Percentiles rank a stretch among this genome's conserved stretches.
Evolutionary conservation across 2,797 vertebrate species (phyloP).

Genomic region (Catostomus latipinnis): DNA sequence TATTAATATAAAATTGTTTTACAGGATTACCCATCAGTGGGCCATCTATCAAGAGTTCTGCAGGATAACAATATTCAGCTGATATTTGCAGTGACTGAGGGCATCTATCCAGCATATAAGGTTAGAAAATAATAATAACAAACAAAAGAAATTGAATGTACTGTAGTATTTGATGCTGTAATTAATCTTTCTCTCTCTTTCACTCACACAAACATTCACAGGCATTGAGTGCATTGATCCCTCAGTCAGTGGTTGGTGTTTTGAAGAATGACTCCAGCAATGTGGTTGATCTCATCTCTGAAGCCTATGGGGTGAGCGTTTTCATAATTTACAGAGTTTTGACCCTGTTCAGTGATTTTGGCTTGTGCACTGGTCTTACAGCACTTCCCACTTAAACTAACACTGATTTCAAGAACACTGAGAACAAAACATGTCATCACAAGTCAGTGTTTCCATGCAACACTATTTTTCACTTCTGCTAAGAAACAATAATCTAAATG

Average conservation of each 20-base stretch:
- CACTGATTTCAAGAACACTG: neutral
- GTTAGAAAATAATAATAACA: slow-evolving; percentile 55
- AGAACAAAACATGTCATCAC: neutral
- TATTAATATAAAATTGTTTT: slow-evolving; percentile 16
- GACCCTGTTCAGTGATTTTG: neutral
- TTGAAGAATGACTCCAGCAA: slow-evolving; percentile 81
- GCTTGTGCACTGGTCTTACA: neutral
- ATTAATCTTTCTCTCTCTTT: neutral
- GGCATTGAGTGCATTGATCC: slow-evolving; percentile 81
- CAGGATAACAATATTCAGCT: slow-evolving; percentile 82
- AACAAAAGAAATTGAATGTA: neutral
- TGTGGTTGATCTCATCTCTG: slow-evolving; percentile 81
- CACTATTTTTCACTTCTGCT: slow-evolving; percentile 26
- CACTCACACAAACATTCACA: slow-evolving; percentile 49
- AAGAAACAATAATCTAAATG: slow-evolving; percentile 2
- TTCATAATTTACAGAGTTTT: neutral
- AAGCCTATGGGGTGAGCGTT: slow-evolving; percentile 77
- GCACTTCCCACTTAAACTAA: neutral
- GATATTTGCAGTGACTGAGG: slow-evolving; percentile 82
- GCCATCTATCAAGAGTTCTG: slow-evolving; percentile 79
- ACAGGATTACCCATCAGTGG: slow-evolving; percentile 84
- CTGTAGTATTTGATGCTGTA: too few relatives aligned
- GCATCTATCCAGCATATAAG: slow-evolving; percentile 74
- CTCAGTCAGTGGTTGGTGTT: slow-evolving; percentile 81
- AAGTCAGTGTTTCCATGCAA: neutral